Evolutionary conservation across 2,113 vertebrate species (phyloP), one percentile per base, ranked within the genome.

Genomic region (Lonchura striata): DNA sequence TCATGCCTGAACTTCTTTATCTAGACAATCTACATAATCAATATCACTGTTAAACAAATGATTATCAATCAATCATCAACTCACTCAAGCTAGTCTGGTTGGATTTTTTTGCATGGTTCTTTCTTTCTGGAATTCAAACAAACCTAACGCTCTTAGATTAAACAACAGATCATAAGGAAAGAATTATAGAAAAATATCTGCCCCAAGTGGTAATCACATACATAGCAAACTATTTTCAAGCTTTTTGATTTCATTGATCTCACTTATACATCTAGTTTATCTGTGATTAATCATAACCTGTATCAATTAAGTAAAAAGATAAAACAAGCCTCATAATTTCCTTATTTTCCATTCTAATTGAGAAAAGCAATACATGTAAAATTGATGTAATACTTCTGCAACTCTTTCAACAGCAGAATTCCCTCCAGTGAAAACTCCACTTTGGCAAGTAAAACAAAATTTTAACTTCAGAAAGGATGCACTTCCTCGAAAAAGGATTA

Each of bases 1-100:
- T 75, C 65, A 75, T 6, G 20, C 42, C 39, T 91, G 39, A 91
- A 82, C 39, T 66, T 87, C 69, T 53, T 66, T 63, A 82, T 56
- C 69, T 59, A 63, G 56, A 82, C 60, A 46, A 78, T 46, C 74
- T 46, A 57, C 78, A 82, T 59, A 85, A 90, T 79, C 88, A 66
- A 78, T 85, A 91, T 50, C 85, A 82, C 52, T 84, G 84, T 66
- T 86, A 96, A 88, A 90, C 42, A 95, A 92, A 86, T 54, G 1
- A 91, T 92, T 95, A 90, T 77, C 76, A 80, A 90, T 74, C 76
- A 80, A 74, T 74, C 77, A 84, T 14, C 68, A 88, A 25, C 10
- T 9, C 49, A 35, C 54, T 74, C 42, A 39, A 35, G n/a, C 54
- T 47, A 68, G 44, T n/a, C 44, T 65, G n/a, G 46, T 54, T 86